Conservation (phyloP, 2,888 invertebrate genomes). For the Limnephilus marmoratus region DNA sequence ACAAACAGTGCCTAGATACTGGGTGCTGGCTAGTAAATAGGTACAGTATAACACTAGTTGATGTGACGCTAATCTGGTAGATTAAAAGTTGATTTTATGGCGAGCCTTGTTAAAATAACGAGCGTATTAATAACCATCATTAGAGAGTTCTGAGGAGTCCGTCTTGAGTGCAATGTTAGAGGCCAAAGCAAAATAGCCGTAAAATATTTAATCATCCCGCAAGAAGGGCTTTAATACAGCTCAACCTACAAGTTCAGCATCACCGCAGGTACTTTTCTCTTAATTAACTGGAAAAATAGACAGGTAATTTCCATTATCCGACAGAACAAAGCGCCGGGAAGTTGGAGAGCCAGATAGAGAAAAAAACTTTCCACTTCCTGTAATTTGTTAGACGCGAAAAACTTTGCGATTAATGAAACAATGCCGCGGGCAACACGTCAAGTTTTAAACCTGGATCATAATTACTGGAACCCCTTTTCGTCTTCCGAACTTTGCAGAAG, state of each 20-base stretch:
- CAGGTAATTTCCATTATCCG: constrained; percentile 66
- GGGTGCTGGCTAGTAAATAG: neutral
- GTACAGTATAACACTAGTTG: neutral
- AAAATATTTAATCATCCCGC: constrained; percentile 22
- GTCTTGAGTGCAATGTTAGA: neutral
- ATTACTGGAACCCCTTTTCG: constrained; percentile 62
- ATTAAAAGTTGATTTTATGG: neutral
- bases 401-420: constrained; percentile 66
- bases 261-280: constrained; percentile 57
- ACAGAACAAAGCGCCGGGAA: constrained; percentile 60
- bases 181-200: neutral
- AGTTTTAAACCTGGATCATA: constrained; percentile 67
- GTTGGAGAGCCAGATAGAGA: constrained; percentile 53
- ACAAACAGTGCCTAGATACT: neutral
- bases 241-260: constrained; percentile 39
- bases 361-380: constrained; percentile 62
- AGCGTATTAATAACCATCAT: neutral
- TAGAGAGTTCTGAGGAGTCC: neutral
- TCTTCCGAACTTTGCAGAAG: constrained; percentile 51
- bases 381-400: constrained; percentile 66
- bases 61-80: neutral
- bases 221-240: constrained; percentile 1
- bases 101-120: neutral
- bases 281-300: constrained; percentile 65
- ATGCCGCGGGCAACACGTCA: constrained; percentile 66